Conservation (phyloP, 2,888 invertebrate species). For the Pseudoips prasinana region DNA sequence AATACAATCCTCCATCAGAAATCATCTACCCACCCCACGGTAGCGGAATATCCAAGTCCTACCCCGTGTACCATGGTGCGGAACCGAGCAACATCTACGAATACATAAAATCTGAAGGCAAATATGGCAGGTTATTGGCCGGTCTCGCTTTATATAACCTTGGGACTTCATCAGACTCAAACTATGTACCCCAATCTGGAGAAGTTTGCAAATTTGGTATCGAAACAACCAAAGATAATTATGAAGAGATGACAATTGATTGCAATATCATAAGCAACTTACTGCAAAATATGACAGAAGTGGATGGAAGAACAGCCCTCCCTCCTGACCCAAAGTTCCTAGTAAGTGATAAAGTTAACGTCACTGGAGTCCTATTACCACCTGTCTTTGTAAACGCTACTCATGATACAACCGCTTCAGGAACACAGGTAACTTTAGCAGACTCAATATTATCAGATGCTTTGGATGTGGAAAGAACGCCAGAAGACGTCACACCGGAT, state of each 20-base stretch:
- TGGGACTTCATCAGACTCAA: too few relatives aligned
- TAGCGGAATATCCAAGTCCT: constrained; percentile 49
- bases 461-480: constrained; percentile 67
- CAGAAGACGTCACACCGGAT: constrained; percentile 62
- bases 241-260: too few relatives aligned
- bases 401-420: constrained; percentile 34
- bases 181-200: too few relatives aligned
- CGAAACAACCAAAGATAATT: too few relatives aligned
- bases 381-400: constrained; percentile 7
- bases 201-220: too few relatives aligned
- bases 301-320: too few relatives aligned
- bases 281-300: too few relatives aligned
- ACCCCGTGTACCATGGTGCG: constrained; percentile 62
- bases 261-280: too few relatives aligned
- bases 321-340: too few relatives aligned
- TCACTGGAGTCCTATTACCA: not conserved
- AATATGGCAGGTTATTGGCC: constrained; percentile 64
- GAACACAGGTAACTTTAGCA: too few relatives aligned
- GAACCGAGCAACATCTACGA: constrained; percentile 69
- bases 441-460: constrained; percentile 53
- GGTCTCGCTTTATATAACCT: constrained; percentile 68
- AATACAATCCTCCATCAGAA: constrained; percentile 64
- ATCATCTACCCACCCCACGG: constrained; percentile 55
- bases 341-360: too few relatives aligned
- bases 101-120: constrained; percentile 67